Percentiles rank a stretch among this genome's conserved stretches.
Conservation (phyloP, 2,113 vertebrate species). For the Lasiurus cinereus region DNA sequence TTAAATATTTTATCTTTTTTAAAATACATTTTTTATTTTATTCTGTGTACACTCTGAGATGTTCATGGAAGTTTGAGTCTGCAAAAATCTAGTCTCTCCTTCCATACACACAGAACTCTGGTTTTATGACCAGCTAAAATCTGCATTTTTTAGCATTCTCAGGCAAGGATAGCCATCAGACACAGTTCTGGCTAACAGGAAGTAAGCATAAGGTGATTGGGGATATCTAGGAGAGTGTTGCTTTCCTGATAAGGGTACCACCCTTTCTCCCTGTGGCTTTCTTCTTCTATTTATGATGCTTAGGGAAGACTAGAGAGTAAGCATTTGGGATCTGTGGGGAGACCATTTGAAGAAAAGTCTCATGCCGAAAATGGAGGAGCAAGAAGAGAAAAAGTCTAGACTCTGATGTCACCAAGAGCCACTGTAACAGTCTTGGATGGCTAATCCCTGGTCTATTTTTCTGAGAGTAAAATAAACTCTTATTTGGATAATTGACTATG, state of each 20-base stretch:
- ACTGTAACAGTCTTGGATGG: background rate
- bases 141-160: background rate
- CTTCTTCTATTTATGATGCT: background rate
- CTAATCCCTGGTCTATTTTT: background rate
- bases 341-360: background rate
- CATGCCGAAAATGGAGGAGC: background rate
- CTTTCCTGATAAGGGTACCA: background rate
- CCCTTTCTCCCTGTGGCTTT: background rate
- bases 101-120: background rate
- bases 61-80: background rate
- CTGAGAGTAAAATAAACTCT: slow-evolving; percentile 38
- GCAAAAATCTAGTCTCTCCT: background rate
- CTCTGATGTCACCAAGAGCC: background rate
- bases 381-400: background rate
- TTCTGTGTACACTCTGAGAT: background rate
- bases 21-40: slow-evolving; percentile 1
- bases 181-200: background rate
- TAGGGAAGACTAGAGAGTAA: background rate
- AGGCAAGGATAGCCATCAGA: background rate
- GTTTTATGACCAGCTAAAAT: background rate
- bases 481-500: slow-evolving; percentile 20
- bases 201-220: background rate
- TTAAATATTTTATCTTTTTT: background rate
- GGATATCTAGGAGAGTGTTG: background rate
- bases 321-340: background rate